phyloP scores from a whole-genome alignment of 1,140 invertebrate species.

The Hesperophylax magnus region DNA sequence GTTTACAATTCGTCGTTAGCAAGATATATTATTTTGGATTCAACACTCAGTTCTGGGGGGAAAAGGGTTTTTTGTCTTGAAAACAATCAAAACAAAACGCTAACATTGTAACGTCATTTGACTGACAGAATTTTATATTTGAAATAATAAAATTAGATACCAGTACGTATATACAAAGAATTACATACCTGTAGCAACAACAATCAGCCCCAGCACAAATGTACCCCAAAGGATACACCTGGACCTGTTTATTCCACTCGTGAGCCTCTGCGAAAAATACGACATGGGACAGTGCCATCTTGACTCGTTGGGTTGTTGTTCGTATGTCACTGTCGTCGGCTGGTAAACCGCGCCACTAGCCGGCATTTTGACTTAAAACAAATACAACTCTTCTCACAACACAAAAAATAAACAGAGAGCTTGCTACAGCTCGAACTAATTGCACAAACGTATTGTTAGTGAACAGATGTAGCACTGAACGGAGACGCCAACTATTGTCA shows the following conservation, averaged over 20 bases:
- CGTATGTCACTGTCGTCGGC: slow-evolving; percentile 80
- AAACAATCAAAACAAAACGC: too few species aligned
- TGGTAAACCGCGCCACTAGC: slow-evolving; percentile 78
- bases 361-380: slow-evolving; percentile 67
- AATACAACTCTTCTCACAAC: slow-evolving; percentile 10
- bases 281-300: slow-evolving; percentile 72
- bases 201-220: slow-evolving; percentile 54
- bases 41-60: too few species aligned
- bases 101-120: too few species aligned
- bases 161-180: too few species aligned
- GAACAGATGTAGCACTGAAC: slow-evolving; percentile 18
- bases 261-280: slow-evolving; percentile 72
- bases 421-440: background rate
- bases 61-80: too few species aligned
- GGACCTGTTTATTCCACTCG: slow-evolving; percentile 67
- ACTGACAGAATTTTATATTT: too few species aligned
- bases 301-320: slow-evolving; percentile 71
- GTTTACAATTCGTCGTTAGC: too few species aligned
- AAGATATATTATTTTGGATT: too few species aligned
- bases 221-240: slow-evolving; percentile 63
- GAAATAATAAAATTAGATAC: too few species aligned
- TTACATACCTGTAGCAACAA: slow-evolving; percentile 33
- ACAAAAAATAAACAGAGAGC: slow-evolving; percentile 19
- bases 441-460: slow-evolving; percentile 13
- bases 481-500: slow-evolving; percentile 21